phyloP scores from a whole-genome alignment of 2,888 invertebrate genomes.

The Agrochola litura region DNA sequence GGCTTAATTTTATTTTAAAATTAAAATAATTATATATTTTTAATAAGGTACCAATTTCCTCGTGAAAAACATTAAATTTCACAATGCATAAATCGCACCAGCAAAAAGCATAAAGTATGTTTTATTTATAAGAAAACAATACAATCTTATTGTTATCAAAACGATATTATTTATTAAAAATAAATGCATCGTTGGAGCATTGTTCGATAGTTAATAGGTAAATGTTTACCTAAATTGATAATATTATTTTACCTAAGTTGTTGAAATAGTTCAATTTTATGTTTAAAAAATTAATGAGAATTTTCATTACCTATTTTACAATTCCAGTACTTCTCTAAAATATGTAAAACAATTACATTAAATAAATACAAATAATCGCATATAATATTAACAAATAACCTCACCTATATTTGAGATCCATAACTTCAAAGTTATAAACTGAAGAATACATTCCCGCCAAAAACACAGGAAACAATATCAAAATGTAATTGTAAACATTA shows the following conservation, averaged over 20 bases:
- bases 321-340: background rate
- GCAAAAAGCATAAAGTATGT: background rate
- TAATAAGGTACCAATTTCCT: background rate
- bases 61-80: background rate
- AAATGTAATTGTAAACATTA: slow-evolving; percentile 81
- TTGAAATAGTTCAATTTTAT: background rate
- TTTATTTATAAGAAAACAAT: slow-evolving; percentile 1
- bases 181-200: background rate
- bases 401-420: slow-evolving; percentile 87
- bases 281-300: background rate
- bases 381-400: slow-evolving; percentile 27
- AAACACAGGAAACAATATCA: slow-evolving; percentile 85
- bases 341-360: background rate
- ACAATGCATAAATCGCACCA: background rate
- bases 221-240: background rate
- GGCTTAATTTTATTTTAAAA: background rate
- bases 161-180: background rate
- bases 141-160: background rate
- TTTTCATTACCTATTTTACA: background rate
- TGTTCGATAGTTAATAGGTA: background rate
- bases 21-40: background rate
- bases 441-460: slow-evolving; percentile 87
- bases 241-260: background rate
- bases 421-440: slow-evolving; percentile 87
- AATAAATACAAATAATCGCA: slow-evolving; percentile 1